phyloP scores from a whole-genome alignment of 2,797 vertebrate species.

The Aselliscus stoliczkanus region DNA sequence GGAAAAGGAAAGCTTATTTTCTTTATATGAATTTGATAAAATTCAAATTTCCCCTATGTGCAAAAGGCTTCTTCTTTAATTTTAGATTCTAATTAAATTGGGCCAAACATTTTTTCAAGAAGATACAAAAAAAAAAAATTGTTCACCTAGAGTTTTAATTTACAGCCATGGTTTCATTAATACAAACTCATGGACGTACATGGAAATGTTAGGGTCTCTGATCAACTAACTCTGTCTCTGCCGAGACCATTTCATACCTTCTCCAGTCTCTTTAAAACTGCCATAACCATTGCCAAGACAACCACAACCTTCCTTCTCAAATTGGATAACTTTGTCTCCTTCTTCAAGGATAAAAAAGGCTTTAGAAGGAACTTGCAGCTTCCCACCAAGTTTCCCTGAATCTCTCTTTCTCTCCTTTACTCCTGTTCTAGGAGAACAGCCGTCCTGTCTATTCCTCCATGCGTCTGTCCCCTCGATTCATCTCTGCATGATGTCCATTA shows the following conservation, averaged over 20 bases:
- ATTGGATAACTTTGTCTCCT: background rate
- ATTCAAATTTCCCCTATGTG: background rate
- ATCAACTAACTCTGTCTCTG: background rate
- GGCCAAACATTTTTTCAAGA: background rate
- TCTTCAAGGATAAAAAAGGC: background rate
- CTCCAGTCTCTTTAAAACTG: background rate
- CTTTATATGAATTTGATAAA: background rate
- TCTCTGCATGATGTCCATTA: background rate
- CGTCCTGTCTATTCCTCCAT: background rate
- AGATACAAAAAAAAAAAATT: constrained; percentile 27
- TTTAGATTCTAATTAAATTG: constrained; percentile 33
- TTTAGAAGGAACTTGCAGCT: background rate
- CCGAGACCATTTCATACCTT: background rate
- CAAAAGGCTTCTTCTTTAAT: background rate
- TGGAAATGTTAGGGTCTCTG: background rate
- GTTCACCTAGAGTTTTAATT: background rate
- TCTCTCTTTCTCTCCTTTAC: background rate
- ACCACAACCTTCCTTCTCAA: background rate
- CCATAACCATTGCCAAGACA: too few relatives aligned
- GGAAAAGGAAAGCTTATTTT: background rate
- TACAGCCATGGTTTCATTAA: background rate
- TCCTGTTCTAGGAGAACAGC: background rate
- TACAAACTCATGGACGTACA: background rate
- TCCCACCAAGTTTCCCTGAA: background rate
- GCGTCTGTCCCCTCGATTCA: background rate